Evolutionary conservation across 2,797 vertebrate genomes (phyloP).

Genomic region (Numenius phaeopus): DNA sequence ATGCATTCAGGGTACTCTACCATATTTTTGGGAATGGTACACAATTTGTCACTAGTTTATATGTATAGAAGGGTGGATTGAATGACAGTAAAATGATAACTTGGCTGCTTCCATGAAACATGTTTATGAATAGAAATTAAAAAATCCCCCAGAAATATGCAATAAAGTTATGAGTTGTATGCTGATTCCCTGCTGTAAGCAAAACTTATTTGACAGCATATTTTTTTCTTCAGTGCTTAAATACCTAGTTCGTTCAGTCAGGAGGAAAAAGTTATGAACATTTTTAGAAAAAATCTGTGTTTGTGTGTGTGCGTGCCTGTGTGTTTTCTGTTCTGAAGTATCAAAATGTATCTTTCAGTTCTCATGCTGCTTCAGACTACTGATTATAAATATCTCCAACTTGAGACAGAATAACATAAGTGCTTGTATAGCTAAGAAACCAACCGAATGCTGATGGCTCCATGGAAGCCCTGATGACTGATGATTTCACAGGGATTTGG

Average conservation of each 20-base stretch:
- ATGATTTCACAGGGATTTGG: background rate
- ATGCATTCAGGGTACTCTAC: background rate
- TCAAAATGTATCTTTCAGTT: background rate
- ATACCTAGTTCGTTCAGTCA: background rate
- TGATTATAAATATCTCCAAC: background rate
- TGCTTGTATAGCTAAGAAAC: background rate
- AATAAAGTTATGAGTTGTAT: background rate
- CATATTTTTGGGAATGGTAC: background rate
- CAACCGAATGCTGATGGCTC: background rate
- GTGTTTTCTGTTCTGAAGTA: background rate
- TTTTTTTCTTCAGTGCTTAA: background rate
- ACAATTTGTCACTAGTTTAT: background rate
- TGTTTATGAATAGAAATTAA: background rate
- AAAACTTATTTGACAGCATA: background rate
- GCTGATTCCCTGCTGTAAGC: background rate
- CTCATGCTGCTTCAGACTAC: background rate
- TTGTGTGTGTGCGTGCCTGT: fast-evolving
- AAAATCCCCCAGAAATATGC: background rate
- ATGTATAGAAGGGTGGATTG: background rate
- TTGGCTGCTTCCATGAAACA: background rate
- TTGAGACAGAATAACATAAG: background rate
- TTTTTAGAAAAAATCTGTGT: background rate
- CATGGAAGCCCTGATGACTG: background rate
- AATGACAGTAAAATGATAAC: background rate
- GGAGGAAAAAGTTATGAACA: background rate